These are phyloP conservation scores for Corythucha ciliata DNA, from an alignment of 2,888 invertebrate species.

Conservation along the genomic window DNA sequence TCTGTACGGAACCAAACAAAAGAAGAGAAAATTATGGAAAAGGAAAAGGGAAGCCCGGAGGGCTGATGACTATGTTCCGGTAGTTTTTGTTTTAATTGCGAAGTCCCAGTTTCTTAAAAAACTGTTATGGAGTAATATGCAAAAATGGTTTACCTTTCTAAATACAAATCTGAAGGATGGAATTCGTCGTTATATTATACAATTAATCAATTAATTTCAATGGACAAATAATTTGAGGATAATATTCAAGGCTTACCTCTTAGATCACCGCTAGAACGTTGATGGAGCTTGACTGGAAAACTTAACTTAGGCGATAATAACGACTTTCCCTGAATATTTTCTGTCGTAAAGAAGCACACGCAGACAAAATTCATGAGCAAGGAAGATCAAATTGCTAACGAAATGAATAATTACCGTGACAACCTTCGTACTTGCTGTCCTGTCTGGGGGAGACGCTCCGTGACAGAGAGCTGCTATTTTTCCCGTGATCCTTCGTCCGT, in stretches of 20 bases:
- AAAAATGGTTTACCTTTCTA: too few species aligned
- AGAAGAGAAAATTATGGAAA: background rate
- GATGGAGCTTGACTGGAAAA: conserved; percentile 36
- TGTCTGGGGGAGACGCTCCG: conserved; percentile 31
- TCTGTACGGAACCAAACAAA: conserved; percentile 26
- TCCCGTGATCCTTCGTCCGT: too few species aligned
- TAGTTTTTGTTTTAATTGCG: too few species aligned
- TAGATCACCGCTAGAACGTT: conserved; percentile 37
- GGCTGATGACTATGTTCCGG: too few species aligned
- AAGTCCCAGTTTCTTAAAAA: too few species aligned
- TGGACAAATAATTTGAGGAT: too few species aligned
- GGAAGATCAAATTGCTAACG: too few species aligned
- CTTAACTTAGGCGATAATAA: conserved; percentile 34
- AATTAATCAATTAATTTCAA: too few species aligned
- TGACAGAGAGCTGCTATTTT: conserved; percentile 34
- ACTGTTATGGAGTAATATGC: too few species aligned
- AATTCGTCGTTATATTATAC: too few species aligned
- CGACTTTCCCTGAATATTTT: conserved; percentile 21
- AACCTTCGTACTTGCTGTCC: conserved; percentile 23
- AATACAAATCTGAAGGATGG: too few species aligned
- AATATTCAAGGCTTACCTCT: conserved; percentile 36
- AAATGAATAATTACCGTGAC: conserved; percentile 13
- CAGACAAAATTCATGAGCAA: too few species aligned
- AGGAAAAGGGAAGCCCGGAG: conserved; percentile 11
- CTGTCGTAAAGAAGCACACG: conserved; percentile 13